Base-by-base conservation (phyloP, 2,888 invertebrate genomes). In the Oscheius sp. region DNA sequence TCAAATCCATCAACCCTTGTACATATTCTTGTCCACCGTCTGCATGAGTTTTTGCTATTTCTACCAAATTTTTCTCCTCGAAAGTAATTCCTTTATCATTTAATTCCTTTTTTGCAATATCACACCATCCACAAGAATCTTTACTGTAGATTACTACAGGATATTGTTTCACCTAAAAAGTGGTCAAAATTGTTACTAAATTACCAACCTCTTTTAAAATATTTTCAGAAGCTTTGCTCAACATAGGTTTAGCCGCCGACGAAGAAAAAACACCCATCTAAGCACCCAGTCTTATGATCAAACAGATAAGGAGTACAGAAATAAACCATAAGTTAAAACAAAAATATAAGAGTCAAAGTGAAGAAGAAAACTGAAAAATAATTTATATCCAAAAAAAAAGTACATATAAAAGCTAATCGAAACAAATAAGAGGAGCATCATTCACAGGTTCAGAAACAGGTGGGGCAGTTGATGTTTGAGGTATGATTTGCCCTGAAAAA, bases 61-160 rank as follows among this genome's bases (percentile, higher is more conserved):
- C 70, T 32, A 69, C 70, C 50, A 77, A 36, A 56, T 77, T 77
- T 72, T 76, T 78, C 61, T 82, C 81, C 9, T 69, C 70, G 38
- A 70, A 84, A 2, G 45, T 44, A 24, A 84, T 75, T 8, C 73
- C 69, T 45, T 82, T 78, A 45, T 81, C 77, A n/a, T 67, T 67
- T 36, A 84, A 56, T 24, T 82, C 71, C 36, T 77, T 73, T 51
- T 82, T 82, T 9, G 84, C 84, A 61, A 71, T 67, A 36, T 76
- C 80, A 69, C 84, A 84, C 62, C 83, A 84, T 5, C 78, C 78
- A 59, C 84, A 84, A 22, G 74, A 61, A 17, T 80, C 75, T 51
- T 82, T 85, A 17, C 82, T 75, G 70, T 82, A 84, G 38, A 84
- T 51, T 3, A 84, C 82, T 8, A 84, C 78, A 0, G 82, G 81